Evolutionary conservation across 2,888 invertebrate genomes (phyloP), one percentile per base, ranked within the genome.

Genomic region (Tetanocera ferruginea): DNA sequence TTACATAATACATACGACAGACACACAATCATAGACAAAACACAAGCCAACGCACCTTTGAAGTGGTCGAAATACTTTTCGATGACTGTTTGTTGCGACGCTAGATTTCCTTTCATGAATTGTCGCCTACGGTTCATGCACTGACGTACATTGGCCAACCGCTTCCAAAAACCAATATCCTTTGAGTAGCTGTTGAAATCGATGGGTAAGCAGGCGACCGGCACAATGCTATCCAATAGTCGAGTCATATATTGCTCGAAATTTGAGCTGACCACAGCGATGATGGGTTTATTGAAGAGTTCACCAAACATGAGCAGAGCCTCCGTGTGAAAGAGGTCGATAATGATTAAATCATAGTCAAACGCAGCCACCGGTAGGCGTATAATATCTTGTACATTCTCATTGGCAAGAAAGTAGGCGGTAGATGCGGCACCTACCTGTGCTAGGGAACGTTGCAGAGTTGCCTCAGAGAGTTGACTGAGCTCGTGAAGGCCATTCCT

Each of bases 141-240:
- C 1, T 86, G 80, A 1, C 90, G 89, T 0, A 91, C 87, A 82
- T 92, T 93, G 25, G 90, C 86, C 6, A 92, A 78, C 81, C 93
- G 87, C 72, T 90, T 88, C 80, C 86, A 87, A 81, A 93, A 92
- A 34, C 90, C 91, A 82, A 91, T 88, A 28, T 85, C 81, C 66
- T 90, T 90, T 0, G 90, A 85, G 0, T 80, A 57, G 67, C 86
- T 0, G 83, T 89, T 84, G 75, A 89, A 89, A 72, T 90, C 85
- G 55, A 91, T 90, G 4, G 92, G 91, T 8, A 91, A 88, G 79
- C 91, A 90, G 1, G 92, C 90, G 28, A 87, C 87, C 3, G 91
- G 90, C 51, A 90, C 86, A 11, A 91, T 88, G 57, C 89, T 88
- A 11, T 91, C 91, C 79, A 91, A 88, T 8, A 90, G 85, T 8